Conservation (phyloP, 92 coral and sea anemone species). For the Heliopora coerulea region DNA sequence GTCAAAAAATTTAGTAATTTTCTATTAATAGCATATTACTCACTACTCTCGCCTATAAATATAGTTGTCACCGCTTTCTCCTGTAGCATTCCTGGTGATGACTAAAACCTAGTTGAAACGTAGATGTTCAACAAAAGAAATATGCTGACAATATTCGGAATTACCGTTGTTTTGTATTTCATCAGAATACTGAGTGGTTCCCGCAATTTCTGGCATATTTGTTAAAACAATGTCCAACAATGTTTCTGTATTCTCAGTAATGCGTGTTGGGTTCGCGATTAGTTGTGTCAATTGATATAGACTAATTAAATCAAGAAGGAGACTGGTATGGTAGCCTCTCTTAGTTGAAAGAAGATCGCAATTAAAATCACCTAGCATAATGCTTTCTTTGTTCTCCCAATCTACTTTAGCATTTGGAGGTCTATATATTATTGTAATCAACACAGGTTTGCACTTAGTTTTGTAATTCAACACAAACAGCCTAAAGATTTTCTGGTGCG, state of each 20-base stretch:
- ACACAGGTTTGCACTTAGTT: constrained; percentile 1
- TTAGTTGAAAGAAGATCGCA: background rate
- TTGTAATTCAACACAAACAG: constrained; percentile 6
- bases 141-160: too few species aligned
- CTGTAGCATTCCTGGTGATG: too few species aligned
- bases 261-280: constrained; percentile 7
- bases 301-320: background rate
- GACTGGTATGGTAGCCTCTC: background rate
- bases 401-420: constrained; percentile 12
- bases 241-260: constrained; percentile 1
- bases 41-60: too few species aligned
- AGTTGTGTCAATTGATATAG: constrained; percentile 7
- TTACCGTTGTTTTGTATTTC: too few species aligned
- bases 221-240: background rate
- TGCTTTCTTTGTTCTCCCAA: background rate
- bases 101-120: too few species aligned
- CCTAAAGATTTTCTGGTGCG: background rate
- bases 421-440: constrained; percentile 8
- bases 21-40: too few species aligned
- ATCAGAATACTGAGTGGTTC: too few species aligned
- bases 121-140: background rate
- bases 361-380: constrained; percentile 7
- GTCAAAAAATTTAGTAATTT: too few species aligned
- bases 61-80: too few species aligned
- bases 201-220: constrained; percentile 5